phyloP scores from a whole-genome alignment of 2,113 vertebrate species.

The Indicator maculatus region DNA sequence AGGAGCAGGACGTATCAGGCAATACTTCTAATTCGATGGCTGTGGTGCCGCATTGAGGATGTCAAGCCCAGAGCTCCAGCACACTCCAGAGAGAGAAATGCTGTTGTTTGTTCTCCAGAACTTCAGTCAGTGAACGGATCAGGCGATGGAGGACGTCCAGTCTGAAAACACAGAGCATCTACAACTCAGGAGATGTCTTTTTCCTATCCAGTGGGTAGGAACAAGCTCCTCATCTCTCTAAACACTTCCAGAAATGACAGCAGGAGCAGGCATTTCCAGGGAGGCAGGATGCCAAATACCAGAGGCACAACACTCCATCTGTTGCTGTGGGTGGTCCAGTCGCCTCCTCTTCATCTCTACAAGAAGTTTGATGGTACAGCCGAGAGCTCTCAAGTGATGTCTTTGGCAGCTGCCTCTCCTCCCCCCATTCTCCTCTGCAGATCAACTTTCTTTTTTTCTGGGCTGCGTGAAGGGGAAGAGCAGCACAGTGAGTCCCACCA shows the following conservation, averaged over 20 bases:
- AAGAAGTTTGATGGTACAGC: background rate
- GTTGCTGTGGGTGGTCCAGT: constrained; percentile 39
- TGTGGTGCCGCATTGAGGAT: background rate
- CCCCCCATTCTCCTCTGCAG: background rate
- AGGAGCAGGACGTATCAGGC: background rate
- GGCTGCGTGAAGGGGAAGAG: background rate
- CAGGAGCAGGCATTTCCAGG: constrained; percentile 23
- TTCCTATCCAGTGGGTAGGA: background rate
- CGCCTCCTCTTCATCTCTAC: constrained; percentile 42
- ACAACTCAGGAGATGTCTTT: background rate
- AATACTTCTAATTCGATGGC: background rate
- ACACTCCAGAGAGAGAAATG: accelerated
- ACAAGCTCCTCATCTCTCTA: background rate
- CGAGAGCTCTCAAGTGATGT: background rate
- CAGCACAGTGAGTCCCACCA: background rate
- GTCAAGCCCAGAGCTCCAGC: background rate
- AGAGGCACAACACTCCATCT: constrained; percentile 25
- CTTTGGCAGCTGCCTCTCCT: constrained; percentile 19
- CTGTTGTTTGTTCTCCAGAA: background rate
- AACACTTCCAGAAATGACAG: background rate
- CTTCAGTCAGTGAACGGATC: background rate
- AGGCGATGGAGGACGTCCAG: background rate
- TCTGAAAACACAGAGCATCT: background rate
- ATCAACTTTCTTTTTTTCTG: background rate
- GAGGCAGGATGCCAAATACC: constrained; percentile 24